Percentiles rank a stretch among this genome's conserved stretches.
phyloP scores from a whole-genome alignment of 2,797 vertebrate genomes.

The Sebastes itinus region DNA sequence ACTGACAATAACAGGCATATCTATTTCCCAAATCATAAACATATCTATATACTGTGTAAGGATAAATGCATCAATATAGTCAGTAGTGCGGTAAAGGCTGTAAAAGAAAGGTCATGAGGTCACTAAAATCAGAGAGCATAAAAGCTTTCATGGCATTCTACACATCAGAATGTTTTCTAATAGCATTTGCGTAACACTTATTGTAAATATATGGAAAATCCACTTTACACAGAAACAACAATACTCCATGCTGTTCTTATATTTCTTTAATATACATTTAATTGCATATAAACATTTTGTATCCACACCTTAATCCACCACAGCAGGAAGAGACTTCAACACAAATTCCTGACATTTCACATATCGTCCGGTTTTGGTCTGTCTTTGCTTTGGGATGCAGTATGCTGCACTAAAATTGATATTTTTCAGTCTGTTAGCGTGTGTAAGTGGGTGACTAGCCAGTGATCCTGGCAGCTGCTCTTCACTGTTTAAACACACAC shows the following conservation, averaged over 20 bases:
- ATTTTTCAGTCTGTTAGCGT: background rate
- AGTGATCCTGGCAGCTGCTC: constrained; percentile 25
- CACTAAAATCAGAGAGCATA: background rate
- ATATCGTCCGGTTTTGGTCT: background rate
- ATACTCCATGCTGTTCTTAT: background rate
- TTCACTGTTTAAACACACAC: constrained; percentile 12
- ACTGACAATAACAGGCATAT: too few species aligned
- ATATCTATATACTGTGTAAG: background rate
- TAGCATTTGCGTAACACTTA: too few species aligned
- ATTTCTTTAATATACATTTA: background rate
- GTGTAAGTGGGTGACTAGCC: background rate
- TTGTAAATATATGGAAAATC: background rate
- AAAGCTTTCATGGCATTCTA: too few species aligned
- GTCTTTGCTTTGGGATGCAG: background rate
- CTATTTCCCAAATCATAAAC: too few species aligned
- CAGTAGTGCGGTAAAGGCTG: background rate
- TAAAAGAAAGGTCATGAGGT: background rate
- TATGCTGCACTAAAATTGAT: background rate
- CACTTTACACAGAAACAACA: background rate
- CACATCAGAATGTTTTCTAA: too few species aligned
- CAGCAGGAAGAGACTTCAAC: too few species aligned
- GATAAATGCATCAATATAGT: background rate
- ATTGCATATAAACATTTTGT: too few species aligned
- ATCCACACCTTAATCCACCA: too few species aligned
- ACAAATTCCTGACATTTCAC: background rate